These are phyloP conservation scores for Gasterosteus aculeatus DNA, from an alignment of 2,113 vertebrate genomes.

Conservation along the genomic window DNA sequence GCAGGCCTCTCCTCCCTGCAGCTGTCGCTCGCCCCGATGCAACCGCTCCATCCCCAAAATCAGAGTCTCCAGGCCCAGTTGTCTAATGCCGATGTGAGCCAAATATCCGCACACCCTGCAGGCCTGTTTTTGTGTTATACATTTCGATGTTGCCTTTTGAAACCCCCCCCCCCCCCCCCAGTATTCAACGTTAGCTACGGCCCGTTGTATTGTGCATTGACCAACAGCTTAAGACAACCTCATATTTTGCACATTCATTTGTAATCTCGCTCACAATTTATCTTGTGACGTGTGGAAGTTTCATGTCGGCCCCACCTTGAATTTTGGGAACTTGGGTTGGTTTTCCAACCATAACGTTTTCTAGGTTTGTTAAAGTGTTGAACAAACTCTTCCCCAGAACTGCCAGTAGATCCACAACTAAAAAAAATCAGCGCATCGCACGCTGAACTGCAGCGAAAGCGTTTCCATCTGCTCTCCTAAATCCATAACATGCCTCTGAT, in stretches of 20 bases:
- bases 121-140: constrained; percentile 18
- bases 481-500: not conserved
- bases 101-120: constrained; percentile 27
- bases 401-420: not conserved
- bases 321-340: not conserved
- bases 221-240: not conserved
- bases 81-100: constrained; percentile 22
- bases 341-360: not conserved
- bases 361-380: not conserved
- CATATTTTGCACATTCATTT: not conserved
- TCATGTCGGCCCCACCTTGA: not conserved
- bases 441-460: not conserved
- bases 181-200: not conserved
- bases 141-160: not conserved
- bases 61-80: constrained; percentile 6
- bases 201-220: not conserved
- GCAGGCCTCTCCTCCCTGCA: constrained; percentile 62
- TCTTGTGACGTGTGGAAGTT: not conserved
- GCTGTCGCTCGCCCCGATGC: constrained; percentile 46
- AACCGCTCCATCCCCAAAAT: constrained; percentile 29
- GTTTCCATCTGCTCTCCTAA: too few relatives aligned
- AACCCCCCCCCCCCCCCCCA: not conserved
- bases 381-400: not conserved
- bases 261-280: not conserved
- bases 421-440: not conserved